Conservation (phyloP, 1,140 invertebrate genomes). For the Lerema accius region DNA sequence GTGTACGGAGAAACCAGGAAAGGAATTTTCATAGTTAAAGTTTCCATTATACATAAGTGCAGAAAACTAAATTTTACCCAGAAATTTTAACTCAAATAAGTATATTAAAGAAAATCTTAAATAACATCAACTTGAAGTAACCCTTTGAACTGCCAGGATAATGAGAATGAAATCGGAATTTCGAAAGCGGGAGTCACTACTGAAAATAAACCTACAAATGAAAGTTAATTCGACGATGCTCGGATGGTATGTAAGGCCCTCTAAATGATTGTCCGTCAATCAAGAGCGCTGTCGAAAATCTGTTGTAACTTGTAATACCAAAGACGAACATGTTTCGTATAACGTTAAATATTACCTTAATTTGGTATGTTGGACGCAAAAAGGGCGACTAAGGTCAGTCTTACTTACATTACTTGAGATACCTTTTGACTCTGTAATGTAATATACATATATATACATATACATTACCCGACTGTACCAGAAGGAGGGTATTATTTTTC, state of each 20-base stretch:
- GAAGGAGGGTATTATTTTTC: too few relatives aligned
- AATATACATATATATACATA: too few relatives aligned
- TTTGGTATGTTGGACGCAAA: constrained; percentile 63
- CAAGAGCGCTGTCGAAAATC: constrained; percentile 56
- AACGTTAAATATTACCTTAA: constrained; percentile 74
- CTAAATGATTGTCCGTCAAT: constrained; percentile 69
- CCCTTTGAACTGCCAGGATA: too few relatives aligned
- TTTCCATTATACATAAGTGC: too few relatives aligned
- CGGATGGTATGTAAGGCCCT: constrained; percentile 13
- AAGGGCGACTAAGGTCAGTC: constrained; percentile 59
- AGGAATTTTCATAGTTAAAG: too few relatives aligned
- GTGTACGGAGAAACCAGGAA: too few relatives aligned
- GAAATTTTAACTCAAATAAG: too few relatives aligned
- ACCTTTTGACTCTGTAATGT: constrained; percentile 16
- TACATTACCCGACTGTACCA: too few relatives aligned
- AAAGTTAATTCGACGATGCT: background rate
- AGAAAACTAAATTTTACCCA: too few relatives aligned
- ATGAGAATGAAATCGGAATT: too few relatives aligned
- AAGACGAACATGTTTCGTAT: constrained; percentile 43
- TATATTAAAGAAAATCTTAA: too few relatives aligned
- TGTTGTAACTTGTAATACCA: constrained; percentile 47
- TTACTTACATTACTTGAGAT: constrained; percentile 4
- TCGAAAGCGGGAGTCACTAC: background rate
- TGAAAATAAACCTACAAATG: background rate
- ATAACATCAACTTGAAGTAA: too few relatives aligned